Evolutionary conservation across 2,113 vertebrate genomes (phyloP).

Genomic region (Psittacula cyanocephala): DNA sequence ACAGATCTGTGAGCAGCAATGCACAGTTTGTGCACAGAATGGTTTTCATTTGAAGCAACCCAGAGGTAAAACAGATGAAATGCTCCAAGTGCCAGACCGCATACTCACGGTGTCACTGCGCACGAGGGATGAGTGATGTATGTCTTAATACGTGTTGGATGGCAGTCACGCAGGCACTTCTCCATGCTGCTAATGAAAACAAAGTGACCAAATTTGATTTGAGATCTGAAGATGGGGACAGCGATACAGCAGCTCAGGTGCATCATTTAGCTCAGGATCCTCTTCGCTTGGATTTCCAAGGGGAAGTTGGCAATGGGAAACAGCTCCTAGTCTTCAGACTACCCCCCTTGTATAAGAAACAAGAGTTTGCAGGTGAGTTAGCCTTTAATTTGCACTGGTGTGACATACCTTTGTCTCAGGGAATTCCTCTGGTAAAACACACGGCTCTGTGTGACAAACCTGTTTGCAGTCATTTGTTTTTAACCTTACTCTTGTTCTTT

Average conservation of each 20-base stretch:
- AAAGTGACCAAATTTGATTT: not conserved
- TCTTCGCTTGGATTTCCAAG: not conserved
- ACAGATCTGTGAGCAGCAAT: not conserved
- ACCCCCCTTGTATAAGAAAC: rapidly evolving
- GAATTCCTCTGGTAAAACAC: not conserved
- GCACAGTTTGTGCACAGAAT: not conserved
- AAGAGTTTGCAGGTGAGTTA: not conserved
- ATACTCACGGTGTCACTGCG: not conserved
- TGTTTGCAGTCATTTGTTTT: rapidly evolving
- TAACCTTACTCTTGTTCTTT: not conserved
- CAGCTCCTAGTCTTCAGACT: not conserved
- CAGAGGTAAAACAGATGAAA: not conserved
- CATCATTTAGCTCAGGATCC: not conserved
- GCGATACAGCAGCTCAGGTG: not conserved
- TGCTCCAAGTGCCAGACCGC: not conserved
- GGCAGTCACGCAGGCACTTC: not conserved
- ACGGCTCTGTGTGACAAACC: not conserved
- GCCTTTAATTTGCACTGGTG: not conserved
- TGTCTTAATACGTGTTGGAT: not conserved
- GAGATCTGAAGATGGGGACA: not conserved
- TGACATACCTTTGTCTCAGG: not conserved
- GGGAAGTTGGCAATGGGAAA: not conserved
- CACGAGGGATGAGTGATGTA: not conserved
- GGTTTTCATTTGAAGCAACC: not conserved
- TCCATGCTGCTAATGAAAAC: not conserved